phyloP scores from a whole-genome alignment of 1,140 invertebrate species.

The Hycleus cichorii region DNA sequence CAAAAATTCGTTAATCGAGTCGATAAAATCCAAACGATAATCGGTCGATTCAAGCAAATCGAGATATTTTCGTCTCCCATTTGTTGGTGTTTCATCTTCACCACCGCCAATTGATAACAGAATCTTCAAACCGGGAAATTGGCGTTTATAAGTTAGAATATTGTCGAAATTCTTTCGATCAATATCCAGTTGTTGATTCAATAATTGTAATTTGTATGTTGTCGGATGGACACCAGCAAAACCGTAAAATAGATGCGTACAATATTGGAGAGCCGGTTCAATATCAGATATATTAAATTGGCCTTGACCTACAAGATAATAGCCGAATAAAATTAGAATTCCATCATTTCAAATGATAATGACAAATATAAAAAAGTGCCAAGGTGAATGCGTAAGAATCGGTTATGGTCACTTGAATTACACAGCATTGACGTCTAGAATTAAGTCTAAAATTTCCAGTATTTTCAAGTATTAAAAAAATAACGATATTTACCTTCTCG shows the following conservation, averaged over 20 bases:
- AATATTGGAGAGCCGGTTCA: conserved; percentile 64
- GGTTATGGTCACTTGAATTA: too few relatives aligned
- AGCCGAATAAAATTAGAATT: too few relatives aligned
- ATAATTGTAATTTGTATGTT: conserved; percentile 58
- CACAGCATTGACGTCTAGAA: too few relatives aligned
- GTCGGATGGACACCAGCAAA: conserved; percentile 71
- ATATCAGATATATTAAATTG: conserved; percentile 69
- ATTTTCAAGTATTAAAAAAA: background rate
- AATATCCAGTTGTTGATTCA: conserved; percentile 63
- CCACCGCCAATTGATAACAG: conserved; percentile 70
- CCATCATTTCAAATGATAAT: too few relatives aligned
- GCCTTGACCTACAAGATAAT: conserved; percentile 49
- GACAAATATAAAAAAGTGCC: too few relatives aligned
- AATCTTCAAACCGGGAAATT: conserved; percentile 66
- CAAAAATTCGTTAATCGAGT: conserved; percentile 61
- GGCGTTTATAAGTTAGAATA: conserved; percentile 60
- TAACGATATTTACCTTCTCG: background rate
- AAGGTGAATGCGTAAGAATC: too few relatives aligned
- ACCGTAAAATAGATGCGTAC: conserved; percentile 80
- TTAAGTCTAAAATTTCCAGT: background rate
- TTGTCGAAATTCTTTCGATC: conserved; percentile 59
- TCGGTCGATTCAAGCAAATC: conserved; percentile 65
- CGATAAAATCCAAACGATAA: conserved; percentile 64
- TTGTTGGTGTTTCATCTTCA: conserved; percentile 34
- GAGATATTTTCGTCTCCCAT: conserved; percentile 44